Evolutionary conservation across 2,113 vertebrate species (phyloP).

Genomic region (Sphaerodactylus townsendi): DNA sequence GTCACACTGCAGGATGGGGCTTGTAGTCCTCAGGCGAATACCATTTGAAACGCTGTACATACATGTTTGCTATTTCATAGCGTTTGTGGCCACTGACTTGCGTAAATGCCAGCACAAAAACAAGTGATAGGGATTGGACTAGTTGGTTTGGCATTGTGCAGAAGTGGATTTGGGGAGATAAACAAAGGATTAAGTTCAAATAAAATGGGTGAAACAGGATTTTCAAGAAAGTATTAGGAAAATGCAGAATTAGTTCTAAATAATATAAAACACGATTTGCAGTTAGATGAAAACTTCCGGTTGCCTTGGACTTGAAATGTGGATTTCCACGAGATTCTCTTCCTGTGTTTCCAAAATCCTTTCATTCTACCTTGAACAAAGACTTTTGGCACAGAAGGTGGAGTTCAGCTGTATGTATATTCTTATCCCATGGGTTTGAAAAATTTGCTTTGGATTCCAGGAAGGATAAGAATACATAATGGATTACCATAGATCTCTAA

Average conservation of each 20-base stretch:
- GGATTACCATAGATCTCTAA: background rate
- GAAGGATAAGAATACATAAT: background rate
- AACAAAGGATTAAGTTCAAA: background rate
- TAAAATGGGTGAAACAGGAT: background rate
- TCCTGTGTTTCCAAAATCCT: background rate
- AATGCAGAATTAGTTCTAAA: background rate
- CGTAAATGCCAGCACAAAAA: background rate
- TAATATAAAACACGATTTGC: background rate
- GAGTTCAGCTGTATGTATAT: background rate
- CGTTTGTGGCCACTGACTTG: background rate
- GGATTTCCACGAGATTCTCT: background rate
- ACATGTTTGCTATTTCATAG: background rate
- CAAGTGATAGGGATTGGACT: background rate
- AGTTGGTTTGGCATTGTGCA: background rate
- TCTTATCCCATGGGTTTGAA: background rate
- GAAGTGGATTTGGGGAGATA: background rate
- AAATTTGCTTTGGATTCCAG: background rate
- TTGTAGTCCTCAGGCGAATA: background rate
- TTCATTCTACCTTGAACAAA: background rate
- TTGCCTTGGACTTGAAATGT: background rate
- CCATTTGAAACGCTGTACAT: background rate
- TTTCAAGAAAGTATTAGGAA: background rate
- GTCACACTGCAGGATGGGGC: background rate
- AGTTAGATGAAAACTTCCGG: background rate
- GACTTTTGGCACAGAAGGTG: background rate